Conservation (phyloP, 2,797 vertebrate genomes). For the Poeciliopsis gracilis region DNA sequence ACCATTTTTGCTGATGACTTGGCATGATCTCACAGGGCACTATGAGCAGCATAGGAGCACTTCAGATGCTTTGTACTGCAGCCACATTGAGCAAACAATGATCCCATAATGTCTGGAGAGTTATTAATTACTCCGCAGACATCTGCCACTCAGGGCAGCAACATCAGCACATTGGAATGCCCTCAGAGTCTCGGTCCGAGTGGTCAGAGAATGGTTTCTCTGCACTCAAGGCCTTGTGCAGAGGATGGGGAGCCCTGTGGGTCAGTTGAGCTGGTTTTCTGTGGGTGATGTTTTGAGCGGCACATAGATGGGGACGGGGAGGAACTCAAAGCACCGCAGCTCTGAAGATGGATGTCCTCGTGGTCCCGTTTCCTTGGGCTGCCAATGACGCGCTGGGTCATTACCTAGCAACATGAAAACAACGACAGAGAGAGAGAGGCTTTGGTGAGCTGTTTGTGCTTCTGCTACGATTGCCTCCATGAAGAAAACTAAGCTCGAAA, state of each 20-base stretch:
- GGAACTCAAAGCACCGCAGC: slow-evolving; percentile 87
- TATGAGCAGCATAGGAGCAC: slow-evolving; percentile 52
- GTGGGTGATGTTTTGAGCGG: slow-evolving; percentile 69
- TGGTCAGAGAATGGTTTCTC: slow-evolving; percentile 90
- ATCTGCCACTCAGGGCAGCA: slow-evolving; percentile 43
- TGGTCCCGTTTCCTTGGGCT: slow-evolving; percentile 79
- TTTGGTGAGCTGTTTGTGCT: neutral
- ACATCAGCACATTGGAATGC: slow-evolving; percentile 51
- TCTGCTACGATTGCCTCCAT: neutral
- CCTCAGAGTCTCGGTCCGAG: slow-evolving; percentile 49
- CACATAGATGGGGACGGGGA: slow-evolving; percentile 73
- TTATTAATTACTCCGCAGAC: slow-evolving; percentile 45
- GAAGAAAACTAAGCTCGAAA: neutral
- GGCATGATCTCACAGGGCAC: slow-evolving; percentile 72
- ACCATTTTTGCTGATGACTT: slow-evolving; percentile 83
- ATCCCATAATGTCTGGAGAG: slow-evolving; percentile 38
- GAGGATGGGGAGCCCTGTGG: slow-evolving; percentile 49
- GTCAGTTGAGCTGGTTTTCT: slow-evolving; percentile 57
- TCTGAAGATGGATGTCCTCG: slow-evolving; percentile 88
- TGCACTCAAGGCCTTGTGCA: slow-evolving; percentile 84
- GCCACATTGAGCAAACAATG: slow-evolving; percentile 46
- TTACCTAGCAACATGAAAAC: slow-evolving; percentile 76
- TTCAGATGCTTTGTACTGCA: slow-evolving; percentile 56
- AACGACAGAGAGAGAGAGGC: slow-evolving; percentile 9
- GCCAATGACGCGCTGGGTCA: slow-evolving; percentile 77